Evolutionary conservation across 2,888 invertebrate species (phyloP).

Genomic region (Heliconius cydno): DNA sequence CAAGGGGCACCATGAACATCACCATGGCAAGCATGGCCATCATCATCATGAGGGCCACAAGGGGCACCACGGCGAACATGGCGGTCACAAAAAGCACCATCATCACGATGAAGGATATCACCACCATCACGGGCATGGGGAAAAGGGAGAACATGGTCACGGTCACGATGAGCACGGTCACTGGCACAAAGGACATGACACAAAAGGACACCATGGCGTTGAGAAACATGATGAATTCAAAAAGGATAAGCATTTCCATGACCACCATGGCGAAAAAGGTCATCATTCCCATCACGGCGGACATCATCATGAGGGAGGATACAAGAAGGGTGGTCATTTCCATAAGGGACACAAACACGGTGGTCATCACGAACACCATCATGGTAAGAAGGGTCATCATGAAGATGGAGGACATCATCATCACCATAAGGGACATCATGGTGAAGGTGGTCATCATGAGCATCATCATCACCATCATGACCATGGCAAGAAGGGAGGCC

Average conservation of each 20-base stretch:
- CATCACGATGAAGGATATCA: slow-evolving; percentile 86
- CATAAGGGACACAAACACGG: slow-evolving; percentile 91
- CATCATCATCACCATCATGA: slow-evolving; percentile 88
- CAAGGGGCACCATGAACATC: slow-evolving; percentile 86
- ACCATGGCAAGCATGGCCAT: slow-evolving; percentile 87
- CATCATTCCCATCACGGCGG: slow-evolving; percentile 90
- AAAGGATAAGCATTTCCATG: slow-evolving; percentile 93
- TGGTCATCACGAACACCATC: slow-evolving; percentile 89
- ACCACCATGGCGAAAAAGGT: slow-evolving; percentile 91
- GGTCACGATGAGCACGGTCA: slow-evolving; percentile 84
- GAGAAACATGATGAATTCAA: slow-evolving; percentile 93
- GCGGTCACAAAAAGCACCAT: slow-evolving; percentile 85
- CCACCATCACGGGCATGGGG: slow-evolving; percentile 84
- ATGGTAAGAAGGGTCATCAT: slow-evolving; percentile 90
- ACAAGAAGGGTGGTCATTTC: slow-evolving; percentile 91
- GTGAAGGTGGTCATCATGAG: slow-evolving; percentile 89
- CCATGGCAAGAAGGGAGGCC: slow-evolving; percentile 90
- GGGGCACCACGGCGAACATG: slow-evolving; percentile 84
- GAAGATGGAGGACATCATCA: slow-evolving; percentile 90
- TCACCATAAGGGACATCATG: slow-evolving; percentile 90
- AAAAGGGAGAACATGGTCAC: slow-evolving; percentile 85
- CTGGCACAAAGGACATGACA: slow-evolving; percentile 92
- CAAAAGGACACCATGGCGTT: slow-evolving; percentile 91
- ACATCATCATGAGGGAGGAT: slow-evolving; percentile 89
- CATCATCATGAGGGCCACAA: slow-evolving; percentile 86